Evolutionary conservation across 1,140 invertebrate species (phyloP).

Genomic region (Belonocnema kinseyi): DNA sequence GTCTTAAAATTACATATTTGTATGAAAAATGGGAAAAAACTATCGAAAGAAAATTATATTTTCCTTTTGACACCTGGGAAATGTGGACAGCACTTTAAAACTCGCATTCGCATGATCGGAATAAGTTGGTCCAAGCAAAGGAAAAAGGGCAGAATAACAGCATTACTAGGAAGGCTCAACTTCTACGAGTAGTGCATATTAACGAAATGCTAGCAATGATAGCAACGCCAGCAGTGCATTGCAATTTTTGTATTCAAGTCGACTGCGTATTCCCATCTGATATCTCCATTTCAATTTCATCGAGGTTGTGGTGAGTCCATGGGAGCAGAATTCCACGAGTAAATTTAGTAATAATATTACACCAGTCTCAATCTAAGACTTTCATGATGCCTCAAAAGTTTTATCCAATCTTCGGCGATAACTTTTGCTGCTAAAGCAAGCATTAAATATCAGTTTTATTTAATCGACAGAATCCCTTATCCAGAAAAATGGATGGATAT

Average conservation of each 20-base stretch:
- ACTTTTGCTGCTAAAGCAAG: neutral
- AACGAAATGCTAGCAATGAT: neutral
- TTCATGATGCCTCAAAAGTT: neutral
- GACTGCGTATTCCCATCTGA: slow-evolving; percentile 6
- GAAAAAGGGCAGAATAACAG: neutral
- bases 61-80: neutral
- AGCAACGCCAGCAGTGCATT: neutral
- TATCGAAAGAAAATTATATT: neutral
- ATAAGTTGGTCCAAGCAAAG: slow-evolving; percentile 5
- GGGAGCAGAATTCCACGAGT: neutral
- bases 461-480: neutral
- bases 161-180: slow-evolving; percentile 23
- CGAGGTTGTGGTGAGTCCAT: neutral
- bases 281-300: slow-evolving; percentile 25
- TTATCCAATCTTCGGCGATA: neutral
- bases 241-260: slow-evolving; percentile 19
- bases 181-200: slow-evolving; percentile 24
- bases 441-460: slow-evolving; percentile 3
- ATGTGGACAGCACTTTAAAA: slow-evolving; percentile 16
- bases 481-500: neutral
- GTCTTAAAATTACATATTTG: neutral
- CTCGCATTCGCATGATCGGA: neutral
- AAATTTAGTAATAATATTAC: neutral
- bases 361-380: neutral
- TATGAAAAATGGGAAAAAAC: neutral